These are phyloP conservation scores for Cerceris ruficornis DNA, from an alignment of 2,888 invertebrate species.

Conservation along the genomic window DNA sequence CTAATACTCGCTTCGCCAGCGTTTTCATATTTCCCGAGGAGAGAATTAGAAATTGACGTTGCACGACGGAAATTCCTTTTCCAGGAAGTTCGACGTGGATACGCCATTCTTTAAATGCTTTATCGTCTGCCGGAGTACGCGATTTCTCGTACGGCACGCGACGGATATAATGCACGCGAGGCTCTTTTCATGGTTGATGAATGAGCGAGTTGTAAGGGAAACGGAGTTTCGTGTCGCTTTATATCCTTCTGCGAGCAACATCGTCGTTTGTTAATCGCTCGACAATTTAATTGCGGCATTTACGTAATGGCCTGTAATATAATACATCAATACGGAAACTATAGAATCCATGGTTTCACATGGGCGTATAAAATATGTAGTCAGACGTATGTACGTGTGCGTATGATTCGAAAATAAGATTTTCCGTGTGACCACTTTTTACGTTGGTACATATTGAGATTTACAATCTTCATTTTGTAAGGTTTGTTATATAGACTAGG, in stretches of 20 bases:
- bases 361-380: too few species aligned
- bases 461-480: too few species aligned
- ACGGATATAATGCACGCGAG: slow-evolving; percentile 46
- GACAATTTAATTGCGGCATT: slow-evolving; percentile 34
- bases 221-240: slow-evolving; percentile 23
- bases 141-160: slow-evolving; percentile 48
- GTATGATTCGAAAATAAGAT: too few species aligned
- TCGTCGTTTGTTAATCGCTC: slow-evolving; percentile 23
- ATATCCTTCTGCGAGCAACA: slow-evolving; percentile 16
- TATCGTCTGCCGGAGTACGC: slow-evolving; percentile 29
- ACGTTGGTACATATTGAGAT: too few species aligned
- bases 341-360: neutral
- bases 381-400: too few species aligned
- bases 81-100: slow-evolving; percentile 1
- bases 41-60: neutral
- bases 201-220: slow-evolving; percentile 43
- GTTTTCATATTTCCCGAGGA: slow-evolving; percentile 1
- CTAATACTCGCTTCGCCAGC: neutral
- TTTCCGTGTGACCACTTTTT: too few species aligned
- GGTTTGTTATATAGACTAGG: too few species aligned
- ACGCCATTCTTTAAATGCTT: slow-evolving; percentile 41
- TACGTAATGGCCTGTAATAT: neutral
- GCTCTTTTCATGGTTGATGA: slow-evolving; percentile 55
- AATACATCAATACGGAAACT: neutral
- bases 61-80: slow-evolving; percentile 21